phyloP scores from a whole-genome alignment of 2,888 invertebrate genomes.

The Rosalia funebris region DNA sequence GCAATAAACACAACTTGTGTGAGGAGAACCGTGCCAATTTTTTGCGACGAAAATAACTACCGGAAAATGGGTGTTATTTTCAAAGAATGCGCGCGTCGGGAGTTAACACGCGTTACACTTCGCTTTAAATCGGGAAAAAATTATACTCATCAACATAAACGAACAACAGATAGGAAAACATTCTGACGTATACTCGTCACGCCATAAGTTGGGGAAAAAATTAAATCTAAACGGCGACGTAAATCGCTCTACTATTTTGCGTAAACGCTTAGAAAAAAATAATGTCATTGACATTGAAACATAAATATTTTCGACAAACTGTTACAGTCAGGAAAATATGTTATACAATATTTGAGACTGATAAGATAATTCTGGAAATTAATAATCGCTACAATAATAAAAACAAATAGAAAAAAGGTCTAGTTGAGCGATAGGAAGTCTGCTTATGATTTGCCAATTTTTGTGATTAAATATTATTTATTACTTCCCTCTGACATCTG shows the following conservation, averaged over 20 bases:
- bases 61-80: constrained; percentile 19
- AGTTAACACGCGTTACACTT: neutral
- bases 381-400: constrained; percentile 14
- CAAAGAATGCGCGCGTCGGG: constrained; percentile 4
- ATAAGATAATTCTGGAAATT: constrained; percentile 14
- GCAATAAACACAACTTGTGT: neutral
- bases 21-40: constrained; percentile 14
- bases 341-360: constrained; percentile 11
- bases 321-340: constrained; percentile 17
- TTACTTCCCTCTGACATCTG: neutral
- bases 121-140: constrained; percentile 10
- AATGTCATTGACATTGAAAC: constrained; percentile 33
- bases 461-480: constrained; percentile 7
- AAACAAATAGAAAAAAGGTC: constrained; percentile 3
- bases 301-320: constrained; percentile 31
- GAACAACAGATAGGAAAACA: constrained; percentile 7
- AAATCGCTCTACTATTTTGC: constrained; percentile 14
- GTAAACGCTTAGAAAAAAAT: constrained; percentile 23
- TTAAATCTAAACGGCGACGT: constrained; percentile 5
- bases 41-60: constrained; percentile 16
- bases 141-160: constrained; percentile 9
- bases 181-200: constrained; percentile 9
- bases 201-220: neutral
- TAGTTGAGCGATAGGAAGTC: constrained; percentile 3
- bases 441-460: constrained; percentile 8